A percentile compares a stretch with the other conserved stretches of the same genome.
phyloP scores from a whole-genome alignment of 2,113 vertebrate species.

The Esox niger region DNA sequence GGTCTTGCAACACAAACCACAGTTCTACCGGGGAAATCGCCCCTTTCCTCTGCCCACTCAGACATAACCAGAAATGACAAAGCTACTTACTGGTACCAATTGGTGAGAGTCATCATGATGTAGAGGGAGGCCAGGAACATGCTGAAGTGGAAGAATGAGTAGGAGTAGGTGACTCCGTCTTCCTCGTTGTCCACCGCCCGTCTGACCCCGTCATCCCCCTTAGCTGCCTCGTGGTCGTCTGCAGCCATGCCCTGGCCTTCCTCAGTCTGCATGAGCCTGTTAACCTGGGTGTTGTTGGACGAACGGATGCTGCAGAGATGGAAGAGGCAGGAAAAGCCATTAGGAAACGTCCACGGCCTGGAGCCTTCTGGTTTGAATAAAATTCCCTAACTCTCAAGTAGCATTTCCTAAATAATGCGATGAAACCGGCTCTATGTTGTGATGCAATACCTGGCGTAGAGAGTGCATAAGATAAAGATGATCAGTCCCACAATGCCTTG shows the following conservation, averaged over 20 bases:
- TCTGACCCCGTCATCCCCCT: conserved; percentile 50
- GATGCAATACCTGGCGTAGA: conserved; percentile 85
- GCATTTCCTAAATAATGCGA: too few relatives aligned
- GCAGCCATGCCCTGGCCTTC: conserved; percentile 57
- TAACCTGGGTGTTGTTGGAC: conserved; percentile 86
- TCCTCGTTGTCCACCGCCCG: conserved; percentile 86
- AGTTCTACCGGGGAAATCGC: background rate
- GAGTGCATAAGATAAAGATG: conserved; percentile 85
- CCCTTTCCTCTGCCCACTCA: background rate
- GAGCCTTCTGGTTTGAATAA: background rate
- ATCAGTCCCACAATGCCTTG: conserved; percentile 85
- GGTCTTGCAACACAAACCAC: too few relatives aligned
- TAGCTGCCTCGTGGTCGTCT: accelerated
- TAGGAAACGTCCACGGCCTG: background rate
- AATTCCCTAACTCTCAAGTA: background rate
- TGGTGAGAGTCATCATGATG: conserved; percentile 97
- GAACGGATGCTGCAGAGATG: conserved; percentile 76
- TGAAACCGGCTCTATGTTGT: too few relatives aligned
- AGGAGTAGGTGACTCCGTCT: conserved; percentile 83
- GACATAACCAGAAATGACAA: background rate
- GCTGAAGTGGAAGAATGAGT: conserved; percentile 92
- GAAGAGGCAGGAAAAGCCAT: background rate
- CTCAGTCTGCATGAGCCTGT: conserved; percentile 88
- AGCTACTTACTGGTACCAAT: conserved; percentile 88
- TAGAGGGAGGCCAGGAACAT: conserved; percentile 87